phyloP scores from a whole-genome alignment of 2,888 invertebrate species.

The Trissolcus brochymenae region DNA sequence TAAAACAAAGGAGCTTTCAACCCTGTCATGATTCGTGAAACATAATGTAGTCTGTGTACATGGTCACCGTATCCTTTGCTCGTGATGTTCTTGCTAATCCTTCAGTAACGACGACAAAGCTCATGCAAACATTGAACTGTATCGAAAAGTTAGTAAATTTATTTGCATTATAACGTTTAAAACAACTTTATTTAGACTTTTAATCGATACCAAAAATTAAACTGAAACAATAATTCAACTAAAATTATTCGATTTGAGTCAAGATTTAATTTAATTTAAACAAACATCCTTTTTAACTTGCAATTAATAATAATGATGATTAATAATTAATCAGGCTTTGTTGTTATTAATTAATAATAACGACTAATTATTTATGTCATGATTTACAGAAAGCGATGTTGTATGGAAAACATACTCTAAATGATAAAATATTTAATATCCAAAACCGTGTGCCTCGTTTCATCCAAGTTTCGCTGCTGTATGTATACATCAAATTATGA shows the following conservation, averaged over 20 bases:
- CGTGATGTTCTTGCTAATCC: too few species aligned
- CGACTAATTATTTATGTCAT: too few species aligned
- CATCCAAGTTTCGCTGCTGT: conserved; percentile 29
- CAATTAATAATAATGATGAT: too few species aligned
- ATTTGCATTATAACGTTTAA: background rate
- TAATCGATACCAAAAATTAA: background rate
- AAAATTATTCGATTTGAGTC: background rate
- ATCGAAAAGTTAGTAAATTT: background rate
- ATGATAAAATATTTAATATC: too few species aligned
- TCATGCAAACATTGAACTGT: background rate
- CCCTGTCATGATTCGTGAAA: too few species aligned
- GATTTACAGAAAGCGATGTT: background rate
- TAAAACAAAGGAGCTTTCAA: too few species aligned
- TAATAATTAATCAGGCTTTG: too few species aligned
- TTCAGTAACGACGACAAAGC: too few species aligned
- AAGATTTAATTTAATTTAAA: background rate
- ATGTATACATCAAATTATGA: conserved; percentile 41
- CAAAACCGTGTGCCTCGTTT: conserved; percentile 25
- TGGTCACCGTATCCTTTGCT: too few species aligned
- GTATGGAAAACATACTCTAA: background rate
- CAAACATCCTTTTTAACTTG: too few species aligned
- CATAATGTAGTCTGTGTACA: too few species aligned
- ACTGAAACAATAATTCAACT: background rate
- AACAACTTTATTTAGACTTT: background rate
- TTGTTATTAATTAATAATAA: too few species aligned